Base-by-base conservation (phyloP, 2,797 vertebrate species). In the Sebastes steindachneri region DNA sequence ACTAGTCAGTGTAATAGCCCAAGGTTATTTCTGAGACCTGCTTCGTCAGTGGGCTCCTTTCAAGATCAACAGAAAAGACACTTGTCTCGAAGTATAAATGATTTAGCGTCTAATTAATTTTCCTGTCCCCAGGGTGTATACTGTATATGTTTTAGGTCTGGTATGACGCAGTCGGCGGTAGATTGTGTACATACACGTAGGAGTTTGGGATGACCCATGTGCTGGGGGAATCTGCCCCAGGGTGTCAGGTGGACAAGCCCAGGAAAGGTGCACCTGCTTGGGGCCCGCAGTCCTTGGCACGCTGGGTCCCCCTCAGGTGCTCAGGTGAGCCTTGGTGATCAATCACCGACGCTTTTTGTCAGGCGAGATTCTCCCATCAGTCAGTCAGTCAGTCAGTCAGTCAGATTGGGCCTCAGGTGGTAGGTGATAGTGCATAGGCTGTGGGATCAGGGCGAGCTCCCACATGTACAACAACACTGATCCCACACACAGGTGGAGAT, bases 401-500 rank as follows among this genome's bases (percentile, higher is more conserved):
- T 81, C 76, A 86, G 81, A 75, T 71, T 89, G 89, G 78, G 91
- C 94, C 93, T 92, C 88, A 82, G 94, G 94, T 94, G 91, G 75
- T 93, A 85, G 92, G 88, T 92, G 93, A 93, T 89, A 79, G 92
- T 88, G 92, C 89, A 91, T 81, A 84, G 91, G 86, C 92, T 91
- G 85, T 91, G 89, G 82, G 90, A 94, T 93, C 91, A 91, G 88
- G 90, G 82, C 93, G 80, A 93, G 93, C 92, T 92, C 89, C 86
- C 90, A 94, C 94, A 94, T 90, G 94, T 89, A 88, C 86, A 88
- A 82, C 86, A 91, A 90, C 87, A 90, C 89, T 91, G 90, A 94
- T 93, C 93, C 90, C 86, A 92, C 84, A 93, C 93, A 92, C 93
- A 94, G 93, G 92, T 93, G 92, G 90, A 92, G 91, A 95, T 96